phyloP scores from a whole-genome alignment of 1,140 invertebrate species.

The Sycophaga agraensis region DNA sequence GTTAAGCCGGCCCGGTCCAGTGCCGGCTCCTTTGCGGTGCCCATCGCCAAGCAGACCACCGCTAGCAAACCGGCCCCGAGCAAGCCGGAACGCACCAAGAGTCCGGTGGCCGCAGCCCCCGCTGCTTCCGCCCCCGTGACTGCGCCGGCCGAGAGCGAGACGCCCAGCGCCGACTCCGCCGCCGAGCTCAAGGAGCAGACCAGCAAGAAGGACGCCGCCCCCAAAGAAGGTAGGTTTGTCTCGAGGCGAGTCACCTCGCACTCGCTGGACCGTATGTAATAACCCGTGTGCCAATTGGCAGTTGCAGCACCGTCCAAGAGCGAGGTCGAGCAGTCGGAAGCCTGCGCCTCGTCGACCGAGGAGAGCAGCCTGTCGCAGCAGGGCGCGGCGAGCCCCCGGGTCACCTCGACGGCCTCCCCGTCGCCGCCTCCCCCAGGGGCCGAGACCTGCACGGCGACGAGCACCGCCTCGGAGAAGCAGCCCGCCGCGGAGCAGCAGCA shows the following conservation, averaged over 20 bases:
- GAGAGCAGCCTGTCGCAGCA: constrained; percentile 32
- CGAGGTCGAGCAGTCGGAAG: constrained; percentile 10
- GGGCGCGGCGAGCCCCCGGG: constrained; percentile 43
- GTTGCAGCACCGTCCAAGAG: constrained; percentile 2
- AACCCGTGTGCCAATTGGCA: neutral
- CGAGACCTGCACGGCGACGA: neutral
- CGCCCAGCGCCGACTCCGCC: constrained; percentile 10
- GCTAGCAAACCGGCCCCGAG: too few relatives aligned
- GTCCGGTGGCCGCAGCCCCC: too few relatives aligned
- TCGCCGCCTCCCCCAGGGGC: constrained; percentile 41
- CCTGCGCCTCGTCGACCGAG: constrained; percentile 19
- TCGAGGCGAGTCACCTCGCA: too few relatives aligned
- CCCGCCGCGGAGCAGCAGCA: neutral
- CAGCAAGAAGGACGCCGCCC: constrained; percentile 1
- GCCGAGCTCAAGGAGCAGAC: constrained; percentile 1
- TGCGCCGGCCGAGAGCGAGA: constrained; percentile 4
- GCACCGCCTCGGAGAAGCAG: neutral
- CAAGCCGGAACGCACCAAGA: constrained; percentile 4
- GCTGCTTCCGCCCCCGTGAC: neutral
- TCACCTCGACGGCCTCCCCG: constrained; percentile 48
- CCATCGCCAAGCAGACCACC: constrained; percentile 38
- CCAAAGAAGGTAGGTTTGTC: constrained; percentile 19
- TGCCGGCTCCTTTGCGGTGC: constrained; percentile 40
- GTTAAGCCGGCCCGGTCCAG: constrained; percentile 43
- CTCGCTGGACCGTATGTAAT: too few relatives aligned